phyloP scores from a whole-genome alignment of 2,113 vertebrate species.

The Acanthisitta chloris region DNA sequence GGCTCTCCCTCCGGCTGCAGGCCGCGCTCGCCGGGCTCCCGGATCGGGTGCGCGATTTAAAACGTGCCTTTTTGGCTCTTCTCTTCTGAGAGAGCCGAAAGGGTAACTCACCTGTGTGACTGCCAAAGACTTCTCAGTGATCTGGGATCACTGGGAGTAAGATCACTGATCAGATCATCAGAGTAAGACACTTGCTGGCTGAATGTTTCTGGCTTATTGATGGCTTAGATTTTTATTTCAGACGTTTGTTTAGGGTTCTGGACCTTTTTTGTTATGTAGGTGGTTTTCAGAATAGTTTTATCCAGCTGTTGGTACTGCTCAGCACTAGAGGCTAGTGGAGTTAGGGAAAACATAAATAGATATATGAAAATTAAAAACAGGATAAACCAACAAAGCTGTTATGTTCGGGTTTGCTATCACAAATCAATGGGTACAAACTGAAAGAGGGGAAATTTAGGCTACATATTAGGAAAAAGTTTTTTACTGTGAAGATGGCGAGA shows the following conservation, averaged over 20 bases:
- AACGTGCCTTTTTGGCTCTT: not conserved
- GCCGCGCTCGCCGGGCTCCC: not conserved
- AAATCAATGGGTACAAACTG: too few relatives aligned
- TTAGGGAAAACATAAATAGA: not conserved
- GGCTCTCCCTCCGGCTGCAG: not conserved
- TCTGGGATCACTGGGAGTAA: not conserved
- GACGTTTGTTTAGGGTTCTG: not conserved
- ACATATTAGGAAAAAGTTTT: too few relatives aligned
- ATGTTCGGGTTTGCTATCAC: not conserved
- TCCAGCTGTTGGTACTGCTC: not conserved
- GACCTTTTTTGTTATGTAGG: not conserved
- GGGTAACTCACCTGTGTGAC: not conserved
- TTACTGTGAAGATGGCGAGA: too few relatives aligned
- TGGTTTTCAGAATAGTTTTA: not conserved
- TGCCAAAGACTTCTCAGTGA: not conserved
- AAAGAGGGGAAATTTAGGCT: too few relatives aligned
- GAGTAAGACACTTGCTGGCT: rapidly evolving
- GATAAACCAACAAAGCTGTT: not conserved
- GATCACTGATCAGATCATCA: not conserved
- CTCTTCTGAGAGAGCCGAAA: rapidly evolving
- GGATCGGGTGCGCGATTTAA: not conserved
- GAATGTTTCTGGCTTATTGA: not conserved
- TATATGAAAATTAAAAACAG: not conserved
- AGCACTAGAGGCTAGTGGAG: not conserved
- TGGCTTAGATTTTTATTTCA: not conserved